phyloP scores from a whole-genome alignment of 2,113 vertebrate species.

The Channa argus region DNA sequence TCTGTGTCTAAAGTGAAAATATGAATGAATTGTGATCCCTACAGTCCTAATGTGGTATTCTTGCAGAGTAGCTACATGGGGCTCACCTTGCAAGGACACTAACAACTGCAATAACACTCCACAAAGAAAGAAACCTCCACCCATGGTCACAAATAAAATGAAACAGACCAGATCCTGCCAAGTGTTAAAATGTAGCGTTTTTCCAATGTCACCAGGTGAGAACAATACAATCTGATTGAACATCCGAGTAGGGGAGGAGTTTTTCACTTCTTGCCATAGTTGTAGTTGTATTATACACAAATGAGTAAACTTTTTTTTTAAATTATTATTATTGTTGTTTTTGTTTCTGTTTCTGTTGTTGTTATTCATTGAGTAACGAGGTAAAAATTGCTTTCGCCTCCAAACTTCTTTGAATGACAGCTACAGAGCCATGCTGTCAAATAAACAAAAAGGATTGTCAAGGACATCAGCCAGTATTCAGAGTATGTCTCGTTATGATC shows the following conservation, averaged over 20 bases:
- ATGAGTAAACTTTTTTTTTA: no score
- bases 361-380: no score
- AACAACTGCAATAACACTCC: constrained; percentile 35
- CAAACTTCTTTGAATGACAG: constrained; percentile 8
- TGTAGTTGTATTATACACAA: no score
- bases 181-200: background rate
- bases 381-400: background rate
- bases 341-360: no score
- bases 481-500: background rate
- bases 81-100: constrained; percentile 61
- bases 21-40: no score
- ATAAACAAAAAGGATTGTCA: constrained; percentile 42
- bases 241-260: constrained; percentile 60
- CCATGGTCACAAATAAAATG: constrained; percentile 60
- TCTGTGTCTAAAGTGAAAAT: background rate
- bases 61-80: no score
- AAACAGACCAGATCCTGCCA: background rate
- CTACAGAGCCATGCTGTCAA: constrained; percentile 40
- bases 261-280: background rate
- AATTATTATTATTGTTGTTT: no score
- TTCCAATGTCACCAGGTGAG: constrained; percentile 64
- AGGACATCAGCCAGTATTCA: constrained; percentile 12
- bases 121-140: constrained; percentile 57
- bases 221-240: constrained; percentile 58
- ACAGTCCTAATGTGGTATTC: no score